Evolutionary conservation across 2,888 invertebrate genomes (phyloP), one percentile per base, ranked within the genome.

Genomic region (Geotrupes spiniger): DNA sequence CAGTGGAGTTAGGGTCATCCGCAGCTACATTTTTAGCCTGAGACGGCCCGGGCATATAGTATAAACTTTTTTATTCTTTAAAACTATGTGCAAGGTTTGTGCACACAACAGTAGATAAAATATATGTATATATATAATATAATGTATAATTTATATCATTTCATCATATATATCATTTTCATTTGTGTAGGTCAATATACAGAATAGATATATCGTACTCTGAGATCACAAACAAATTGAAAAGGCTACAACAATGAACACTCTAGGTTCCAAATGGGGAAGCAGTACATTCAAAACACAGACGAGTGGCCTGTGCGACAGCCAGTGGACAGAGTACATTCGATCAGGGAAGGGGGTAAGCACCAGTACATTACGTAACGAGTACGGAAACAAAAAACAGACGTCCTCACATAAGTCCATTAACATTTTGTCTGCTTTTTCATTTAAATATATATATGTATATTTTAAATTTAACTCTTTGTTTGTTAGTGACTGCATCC

Each of bases 1-100:
- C 76, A 76, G 80, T 80, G 79, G 78, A 79, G 74, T 73, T 69
- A 70, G 71, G 73, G 71, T 70, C 67, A 61, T 71, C 70, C 70
- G 66, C 61, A 59, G 59, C 60, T 61, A 59, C 56, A 60, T 63
- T 61, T 65, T 63, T 62, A 60, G 66, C 61, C 49, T 41, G 36
- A 27, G 27, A 61, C 60, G 61, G 59, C 61, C 60, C 59, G 61
- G 60, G 59, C 58, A 58, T 21, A 21, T 36, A 42, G 36, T 36
- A 39, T 68, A 69, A 65, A 67, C 65, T 68, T 71, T n/a, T n/a
- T 21, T 21, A 21, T 21, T 21, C 6, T 21, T 21, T 65, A 67
- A 68, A 68, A 71, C 71, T 72, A 72, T 73, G 73, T 73, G 73
- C 73, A 71, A 72, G 69, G 70, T 70, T 69, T 65, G 73, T 72